Conservation (phyloP, 2,113 vertebrate genomes). For the Upupa epops region DNA sequence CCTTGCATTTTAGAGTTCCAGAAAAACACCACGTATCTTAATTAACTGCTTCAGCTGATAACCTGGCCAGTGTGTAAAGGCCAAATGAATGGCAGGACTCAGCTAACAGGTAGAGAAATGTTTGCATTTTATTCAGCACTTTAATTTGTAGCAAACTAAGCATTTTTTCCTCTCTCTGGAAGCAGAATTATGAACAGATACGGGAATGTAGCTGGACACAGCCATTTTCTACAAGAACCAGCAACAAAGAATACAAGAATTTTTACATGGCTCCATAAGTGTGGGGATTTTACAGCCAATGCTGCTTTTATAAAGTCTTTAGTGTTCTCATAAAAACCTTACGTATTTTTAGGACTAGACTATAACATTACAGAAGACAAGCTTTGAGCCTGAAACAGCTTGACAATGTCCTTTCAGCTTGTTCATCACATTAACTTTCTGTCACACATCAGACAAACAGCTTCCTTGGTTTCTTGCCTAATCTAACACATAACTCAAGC, state of each 20-base stretch:
- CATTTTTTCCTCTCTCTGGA: not conserved
- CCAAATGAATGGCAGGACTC: not conserved
- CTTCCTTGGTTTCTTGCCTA: slow-evolving; percentile 38
- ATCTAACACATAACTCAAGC: slow-evolving; percentile 1
- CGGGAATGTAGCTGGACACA: not conserved
- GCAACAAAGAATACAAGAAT: not conserved
- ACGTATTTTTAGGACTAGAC: not conserved
- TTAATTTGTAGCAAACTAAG: not conserved
- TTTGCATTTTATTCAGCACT: not conserved
- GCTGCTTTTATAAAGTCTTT: not conserved
- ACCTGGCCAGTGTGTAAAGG: not conserved
- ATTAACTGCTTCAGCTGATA: not conserved
- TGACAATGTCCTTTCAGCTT: slow-evolving; percentile 31
- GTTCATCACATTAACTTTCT: slow-evolving; percentile 37
- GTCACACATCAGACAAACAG: slow-evolving; percentile 38
- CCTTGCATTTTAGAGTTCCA: not conserved
- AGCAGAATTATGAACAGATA: not conserved
- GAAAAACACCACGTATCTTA: not conserved
- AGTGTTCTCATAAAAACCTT: not conserved
- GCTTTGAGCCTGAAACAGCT: slow-evolving; percentile 22
- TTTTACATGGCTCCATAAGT: not conserved
- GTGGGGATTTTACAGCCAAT: not conserved
- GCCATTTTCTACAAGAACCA: not conserved
- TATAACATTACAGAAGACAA: not conserved
- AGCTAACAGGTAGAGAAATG: not conserved